Evolutionary conservation across 2,888 invertebrate genomes (phyloP), one percentile per base, ranked within the genome.

Genomic region (Laothoe populi): DNA sequence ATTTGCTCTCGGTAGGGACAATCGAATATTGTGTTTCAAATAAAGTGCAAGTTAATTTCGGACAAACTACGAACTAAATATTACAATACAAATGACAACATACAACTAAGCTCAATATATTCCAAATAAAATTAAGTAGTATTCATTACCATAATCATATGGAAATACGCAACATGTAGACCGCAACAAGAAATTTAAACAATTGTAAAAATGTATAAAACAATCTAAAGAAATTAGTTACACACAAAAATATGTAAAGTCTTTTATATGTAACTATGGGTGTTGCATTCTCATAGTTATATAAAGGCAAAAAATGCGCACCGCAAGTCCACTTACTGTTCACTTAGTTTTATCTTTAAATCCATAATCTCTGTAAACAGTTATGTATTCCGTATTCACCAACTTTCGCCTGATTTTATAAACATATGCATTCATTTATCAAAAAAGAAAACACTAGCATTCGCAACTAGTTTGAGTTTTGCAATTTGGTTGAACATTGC

Each of bases 321-420:
- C 13, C 21, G 59, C 59, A 49, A 21, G 11, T 53, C 23, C 13
- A 62, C 57, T 69, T 65, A 66, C 71, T 58, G 53, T 79, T 79
- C 81, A 80, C 82, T 80, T 71, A 66, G 60, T 66, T 73, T 81
- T 81, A 82, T 80, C 77, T 79, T 65, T 68, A 69, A 79, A 78
- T 75, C 74, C 75, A 75, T 78, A 78, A 80, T 75, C 77, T 70
- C 68, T 69, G 68, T 70, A 68, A 77, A 75, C 77, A 70, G 81
- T 83, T 79, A 73, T 74, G 68, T 66, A 69, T 70, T 69, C 65
- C 70, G 62, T 66, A 68, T 66, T 67, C 66, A 61, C 70, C 67
- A 70, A 79, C 83, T 84, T 83, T 84, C 84, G 77, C 80, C 70
- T 66, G 62, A 66, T 73, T 70, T 71, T 72, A 72, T 75, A 73